Base-by-base conservation (phyloP, 2,113 vertebrate species). In the Pandion haliaetus region DNA sequence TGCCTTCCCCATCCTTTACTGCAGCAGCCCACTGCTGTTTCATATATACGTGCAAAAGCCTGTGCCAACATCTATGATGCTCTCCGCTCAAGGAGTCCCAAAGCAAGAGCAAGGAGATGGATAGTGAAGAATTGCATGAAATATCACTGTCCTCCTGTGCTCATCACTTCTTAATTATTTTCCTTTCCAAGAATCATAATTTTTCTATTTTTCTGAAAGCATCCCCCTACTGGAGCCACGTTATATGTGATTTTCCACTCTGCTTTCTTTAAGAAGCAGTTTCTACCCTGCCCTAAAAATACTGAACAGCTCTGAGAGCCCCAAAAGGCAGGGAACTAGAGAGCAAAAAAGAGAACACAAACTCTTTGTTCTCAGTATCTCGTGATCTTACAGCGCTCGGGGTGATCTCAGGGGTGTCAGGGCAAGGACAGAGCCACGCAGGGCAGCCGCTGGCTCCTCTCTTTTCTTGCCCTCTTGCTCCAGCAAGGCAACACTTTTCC, bases 301-400 rank as follows among this genome's bases (percentile, higher is more conserved):
- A 57, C 44, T 80, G 82, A 76, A 50, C 32, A 69, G 66, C 74
- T 90, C n/a, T 67, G 17, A n/a, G 52, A 97, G 61, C 32, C 65
- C 74, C n/a, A 50, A 92, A 95, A 90, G 40, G 82, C 70, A 85
- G 66, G 14, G 76, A 94, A 82, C 57, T 57, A 38, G 17, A 50
- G 42, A 86, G 47, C 5, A 59, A 90, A 73, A 88, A 85, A 38
- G 70, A 90, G 86, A 96, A 96, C 86, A 95, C 66, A 86, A 76
- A 83, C 58, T 57, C 90, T 93, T 96, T 95, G 95, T 95, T 95
- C 88, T 84, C 84, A 36, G 36, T 88, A 93, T 95, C 95, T 95
- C 7, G 32, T 71, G 87, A 95, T 91, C 95, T 95, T 74, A 55
- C 91, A 94, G 77, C 12, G 34, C 94, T 94, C 2, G 0, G 42